Evolutionary conservation across 2,113 vertebrate species (phyloP).

Genomic region (Turnix velox): DNA sequence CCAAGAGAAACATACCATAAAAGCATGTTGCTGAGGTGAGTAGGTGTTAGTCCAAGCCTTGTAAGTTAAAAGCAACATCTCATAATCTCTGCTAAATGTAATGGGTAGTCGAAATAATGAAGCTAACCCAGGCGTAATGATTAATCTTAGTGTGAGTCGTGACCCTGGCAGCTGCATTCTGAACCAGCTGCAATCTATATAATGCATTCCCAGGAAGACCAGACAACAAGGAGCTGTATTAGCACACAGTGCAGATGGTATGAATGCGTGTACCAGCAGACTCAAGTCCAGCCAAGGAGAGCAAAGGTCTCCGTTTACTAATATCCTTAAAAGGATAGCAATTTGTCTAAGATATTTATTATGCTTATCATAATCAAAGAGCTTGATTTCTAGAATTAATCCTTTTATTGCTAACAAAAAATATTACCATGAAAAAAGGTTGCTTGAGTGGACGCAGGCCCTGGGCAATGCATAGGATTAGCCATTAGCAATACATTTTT

Average conservation of each 20-base stretch:
- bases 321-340: slow-evolving; percentile 66
- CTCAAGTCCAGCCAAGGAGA: slow-evolving; percentile 33
- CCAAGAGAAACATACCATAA: slow-evolving; percentile 31
- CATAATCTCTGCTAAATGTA: slow-evolving; percentile 73
- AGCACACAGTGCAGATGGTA: slow-evolving; percentile 61
- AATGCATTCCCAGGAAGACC: slow-evolving; percentile 74
- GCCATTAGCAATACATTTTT: slow-evolving; percentile 29
- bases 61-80: slow-evolving; percentile 76
- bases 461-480: slow-evolving; percentile 20
- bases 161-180: slow-evolving; percentile 74
- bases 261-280: slow-evolving; percentile 33
- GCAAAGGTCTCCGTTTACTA: slow-evolving; percentile 61
- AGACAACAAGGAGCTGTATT: slow-evolving; percentile 70
- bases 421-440: slow-evolving; percentile 47
- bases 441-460: background rate
- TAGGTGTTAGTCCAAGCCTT: slow-evolving; percentile 65
- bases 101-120: slow-evolving; percentile 73
- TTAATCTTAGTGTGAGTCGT: slow-evolving; percentile 73
- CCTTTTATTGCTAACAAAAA: slow-evolving; percentile 50
- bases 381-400: slow-evolving; percentile 53
- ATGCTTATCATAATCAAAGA: slow-evolving; percentile 56
- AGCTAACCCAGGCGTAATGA: slow-evolving; percentile 73
- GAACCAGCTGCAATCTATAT: slow-evolving; percentile 75
- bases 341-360: slow-evolving; percentile 54
- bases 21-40: slow-evolving; percentile 57